Evolutionary conservation across 2,888 invertebrate genomes (phyloP).

Genomic region (Trissoscelio sp.): DNA sequence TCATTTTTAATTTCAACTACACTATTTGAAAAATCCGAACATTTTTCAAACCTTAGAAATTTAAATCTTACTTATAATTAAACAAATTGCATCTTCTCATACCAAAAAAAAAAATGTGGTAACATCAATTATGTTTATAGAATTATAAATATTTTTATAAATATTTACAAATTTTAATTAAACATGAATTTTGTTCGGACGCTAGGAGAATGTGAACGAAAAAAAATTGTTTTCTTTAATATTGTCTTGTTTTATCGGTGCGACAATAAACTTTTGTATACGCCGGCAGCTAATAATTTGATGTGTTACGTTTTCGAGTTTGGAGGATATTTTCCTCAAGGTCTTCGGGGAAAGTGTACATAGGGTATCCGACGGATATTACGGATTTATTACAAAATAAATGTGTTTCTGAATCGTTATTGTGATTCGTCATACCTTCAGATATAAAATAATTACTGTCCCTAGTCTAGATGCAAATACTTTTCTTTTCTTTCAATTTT

Average conservation of each 20-base stretch:
- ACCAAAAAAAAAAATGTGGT: no score
- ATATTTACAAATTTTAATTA: no score
- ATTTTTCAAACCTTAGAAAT: no score
- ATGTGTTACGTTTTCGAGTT: slow-evolving; percentile 42
- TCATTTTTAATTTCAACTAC: no score
- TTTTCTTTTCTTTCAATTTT: background rate
- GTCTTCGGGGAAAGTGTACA: slow-evolving; percentile 67
- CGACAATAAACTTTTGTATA: slow-evolving; percentile 44
- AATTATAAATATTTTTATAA: no score
- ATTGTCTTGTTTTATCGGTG: slow-evolving; percentile 42
- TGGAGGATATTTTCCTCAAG: slow-evolving; percentile 45
- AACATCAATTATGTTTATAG: no score
- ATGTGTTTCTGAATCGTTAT: slow-evolving; percentile 81
- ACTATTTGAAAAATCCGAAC: no score
- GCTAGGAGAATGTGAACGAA: background rate
- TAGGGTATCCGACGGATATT: slow-evolving; percentile 67
- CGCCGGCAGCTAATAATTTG: slow-evolving; percentile 15
- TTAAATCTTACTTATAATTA: no score
- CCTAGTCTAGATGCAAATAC: slow-evolving; percentile 52
- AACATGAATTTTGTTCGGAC: slow-evolving; percentile 32
- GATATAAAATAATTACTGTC: slow-evolving; percentile 40
- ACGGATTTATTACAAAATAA: slow-evolving; percentile 78
- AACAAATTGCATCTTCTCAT: no score
- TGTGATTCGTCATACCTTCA: slow-evolving; percentile 62
- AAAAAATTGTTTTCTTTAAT: background rate